These are phyloP conservation scores for Erethizon dorsatum DNA, from an alignment of 2,797 vertebrate genomes.

Conservation along the genomic window DNA sequence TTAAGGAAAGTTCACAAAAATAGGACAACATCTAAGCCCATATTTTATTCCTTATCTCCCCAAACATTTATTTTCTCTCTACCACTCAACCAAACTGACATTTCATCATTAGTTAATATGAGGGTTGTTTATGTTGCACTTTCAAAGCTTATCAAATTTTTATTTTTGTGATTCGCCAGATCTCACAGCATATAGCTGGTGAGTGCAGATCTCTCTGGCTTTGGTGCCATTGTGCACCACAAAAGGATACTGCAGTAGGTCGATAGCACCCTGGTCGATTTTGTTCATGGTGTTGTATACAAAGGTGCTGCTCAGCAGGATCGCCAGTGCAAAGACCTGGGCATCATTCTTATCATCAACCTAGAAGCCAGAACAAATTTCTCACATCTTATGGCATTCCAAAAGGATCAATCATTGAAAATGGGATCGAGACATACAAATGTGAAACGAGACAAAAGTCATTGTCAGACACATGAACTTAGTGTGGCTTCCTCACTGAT, in stretches of 20 bases:
- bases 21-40: not conserved
- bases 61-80: not conserved
- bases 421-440: not conserved
- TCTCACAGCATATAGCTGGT: not conserved
- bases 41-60: not conserved
- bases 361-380: constrained; percentile 74
- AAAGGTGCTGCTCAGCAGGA: constrained; percentile 85
- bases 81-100: not conserved
- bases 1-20: constrained; percentile 69
- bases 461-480: not conserved
- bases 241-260: constrained; percentile 88
- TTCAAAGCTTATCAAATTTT: not conserved
- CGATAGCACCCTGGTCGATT: constrained; percentile 83
- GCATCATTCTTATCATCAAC: constrained; percentile 74
- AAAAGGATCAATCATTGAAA: not conserved
- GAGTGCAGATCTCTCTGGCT: not conserved
- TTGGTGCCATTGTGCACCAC: not conserved
- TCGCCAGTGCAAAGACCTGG: constrained; percentile 81
- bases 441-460: not conserved
- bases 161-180: not conserved
- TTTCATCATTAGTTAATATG: not conserved
- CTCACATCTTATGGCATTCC: not conserved
- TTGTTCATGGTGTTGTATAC: constrained; percentile 86
- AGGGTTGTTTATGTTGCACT: not conserved
- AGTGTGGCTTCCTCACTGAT: not conserved